Evolutionary conservation across 2,888 invertebrate genomes (phyloP).

Genomic region (Lottia gigantea): DNA sequence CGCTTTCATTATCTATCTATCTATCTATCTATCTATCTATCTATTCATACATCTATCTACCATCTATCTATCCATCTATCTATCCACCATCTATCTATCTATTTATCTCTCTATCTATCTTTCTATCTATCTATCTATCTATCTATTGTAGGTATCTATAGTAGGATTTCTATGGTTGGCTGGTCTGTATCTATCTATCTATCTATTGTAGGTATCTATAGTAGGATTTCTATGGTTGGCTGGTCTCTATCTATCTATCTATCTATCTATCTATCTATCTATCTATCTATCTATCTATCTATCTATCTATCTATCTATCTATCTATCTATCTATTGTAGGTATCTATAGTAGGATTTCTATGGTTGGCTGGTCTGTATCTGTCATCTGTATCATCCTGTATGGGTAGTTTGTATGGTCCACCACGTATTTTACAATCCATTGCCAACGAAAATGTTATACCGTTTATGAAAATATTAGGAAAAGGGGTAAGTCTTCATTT

Average conservation of each 20-base stretch:
- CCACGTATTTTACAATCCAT: constrained; percentile 94
- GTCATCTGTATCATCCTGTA: constrained; percentile 93
- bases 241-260: no score
- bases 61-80: no score
- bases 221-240: no score
- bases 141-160: constrained; percentile 59
- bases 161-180: constrained; percentile 81
- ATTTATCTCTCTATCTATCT: no score
- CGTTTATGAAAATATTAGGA: constrained; percentile 85
- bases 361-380: constrained; percentile 93
- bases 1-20: no score
- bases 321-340: constrained; percentile 43
- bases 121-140: neutral
- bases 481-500: constrained; percentile 79
- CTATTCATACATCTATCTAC: no score
- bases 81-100: no score
- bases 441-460: constrained; percentile 94
- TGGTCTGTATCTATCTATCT: constrained; percentile 95
- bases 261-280: no score
- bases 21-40: no score
- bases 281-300: no score
- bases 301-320: no score
- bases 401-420: constrained; percentile 96
- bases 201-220: no score
- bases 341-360: constrained; percentile 74